Evolutionary conservation across 1,140 invertebrate genomes (phyloP), one percentile per base, ranked within the genome.

Genomic region (Penaeus indicus): DNA sequence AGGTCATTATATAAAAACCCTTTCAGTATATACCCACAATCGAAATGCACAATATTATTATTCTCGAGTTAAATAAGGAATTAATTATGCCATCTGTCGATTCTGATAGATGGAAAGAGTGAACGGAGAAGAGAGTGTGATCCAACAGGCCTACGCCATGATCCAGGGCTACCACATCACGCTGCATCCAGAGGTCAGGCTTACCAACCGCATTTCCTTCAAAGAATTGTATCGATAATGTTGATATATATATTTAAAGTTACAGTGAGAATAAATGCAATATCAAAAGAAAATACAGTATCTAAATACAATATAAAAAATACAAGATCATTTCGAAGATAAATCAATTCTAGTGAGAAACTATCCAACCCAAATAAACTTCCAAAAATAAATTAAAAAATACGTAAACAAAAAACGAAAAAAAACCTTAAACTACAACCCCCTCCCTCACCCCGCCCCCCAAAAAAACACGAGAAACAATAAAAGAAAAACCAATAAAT

Each of bases 101-200:
- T 54, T 85, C 3, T 77, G n/a, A 22, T 64, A 89, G 88, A 89
- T 89, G 88, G 88, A 85, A 27, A 19, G 61, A 16, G 42, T 89
- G 61, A 72, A 79, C 38, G 25, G 61, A 19, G 89, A 90, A 54
- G 82, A 88, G 38, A 69, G 81, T 1, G 81, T 88, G 81, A 84
- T 90, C 38, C 69, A 25, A 8, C 72, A 87, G 25, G 80, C 81
- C 1, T 90, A 87, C 61, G 27, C 64, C 11, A 87, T 90, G 89
- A 90, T 90, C 21, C 89, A 90, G 42, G 89, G 85, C 2, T 87
- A 90, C 60, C 80, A 90, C 72, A 90, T 90, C 80, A 86, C 85
- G 8, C 84, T 87, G 1, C 85, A 86, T 27, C 85, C 84, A 16
- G 89, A 90, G 89, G 89, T 90, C 32, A 54, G 67, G 32, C 27